phyloP scores from a whole-genome alignment of 2,888 invertebrate genomes.

The Rhingia rostrata region DNA sequence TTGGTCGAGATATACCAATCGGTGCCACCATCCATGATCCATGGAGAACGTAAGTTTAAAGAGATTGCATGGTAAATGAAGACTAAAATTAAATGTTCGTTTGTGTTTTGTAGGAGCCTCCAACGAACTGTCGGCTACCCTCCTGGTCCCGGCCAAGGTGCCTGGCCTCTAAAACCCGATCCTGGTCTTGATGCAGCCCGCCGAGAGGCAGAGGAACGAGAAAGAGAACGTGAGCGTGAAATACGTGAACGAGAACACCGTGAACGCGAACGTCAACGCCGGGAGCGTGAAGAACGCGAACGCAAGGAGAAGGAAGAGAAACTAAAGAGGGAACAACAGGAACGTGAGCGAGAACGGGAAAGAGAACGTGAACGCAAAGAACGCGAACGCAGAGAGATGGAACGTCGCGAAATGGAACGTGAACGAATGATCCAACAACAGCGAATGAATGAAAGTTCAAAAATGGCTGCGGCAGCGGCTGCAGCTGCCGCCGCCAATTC shows the following conservation, averaged over 20 bases:
- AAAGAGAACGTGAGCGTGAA: slow-evolving; percentile 82
- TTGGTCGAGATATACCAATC: slow-evolving; percentile 86
- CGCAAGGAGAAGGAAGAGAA: slow-evolving; percentile 84
- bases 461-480: slow-evolving; percentile 82
- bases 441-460: slow-evolving; percentile 84
- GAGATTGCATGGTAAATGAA: background rate
- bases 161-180: slow-evolving; percentile 85
- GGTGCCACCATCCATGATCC: slow-evolving; percentile 86
- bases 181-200: slow-evolving; percentile 85
- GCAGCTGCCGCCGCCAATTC: slow-evolving; percentile 77
- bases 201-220: slow-evolving; percentile 85
- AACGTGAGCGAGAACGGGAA: slow-evolving; percentile 85
- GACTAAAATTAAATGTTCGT: background rate
- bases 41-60: slow-evolving; percentile 85
- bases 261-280: slow-evolving; percentile 82
- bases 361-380: slow-evolving; percentile 85
- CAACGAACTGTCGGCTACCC: slow-evolving; percentile 86
- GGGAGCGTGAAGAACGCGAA: slow-evolving; percentile 83
- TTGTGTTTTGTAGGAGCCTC: slow-evolving; percentile 79
- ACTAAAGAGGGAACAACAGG: slow-evolving; percentile 84
- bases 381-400: slow-evolving; percentile 85
- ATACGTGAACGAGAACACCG: slow-evolving; percentile 82
- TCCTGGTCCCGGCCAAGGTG: slow-evolving; percentile 84
- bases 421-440: slow-evolving; percentile 86
- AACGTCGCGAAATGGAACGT: slow-evolving; percentile 85